These are phyloP conservation scores for Trichonephila clavipes DNA, from an alignment of 1,140 invertebrate genomes.

Conservation along the genomic window DNA sequence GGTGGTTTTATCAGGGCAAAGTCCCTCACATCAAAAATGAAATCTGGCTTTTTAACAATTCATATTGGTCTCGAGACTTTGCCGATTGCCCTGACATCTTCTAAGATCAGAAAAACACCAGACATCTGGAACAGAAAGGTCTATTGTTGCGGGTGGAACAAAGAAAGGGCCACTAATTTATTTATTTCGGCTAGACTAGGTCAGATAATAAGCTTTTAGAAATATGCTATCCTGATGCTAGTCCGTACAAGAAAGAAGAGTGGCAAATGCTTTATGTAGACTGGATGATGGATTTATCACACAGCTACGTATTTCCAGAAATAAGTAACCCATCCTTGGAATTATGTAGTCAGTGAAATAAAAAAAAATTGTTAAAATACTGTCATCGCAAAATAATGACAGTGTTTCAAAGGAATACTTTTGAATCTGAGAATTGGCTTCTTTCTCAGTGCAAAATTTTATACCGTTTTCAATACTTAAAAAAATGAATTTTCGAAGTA, in stretches of 20 bases:
- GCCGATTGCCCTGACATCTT: slow-evolving; percentile 87
- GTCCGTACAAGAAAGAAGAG: neutral
- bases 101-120: slow-evolving; percentile 55
- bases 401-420: neutral
- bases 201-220: slow-evolving; percentile 28
- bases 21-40: slow-evolving; percentile 91
- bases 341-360: neutral
- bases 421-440: neutral
- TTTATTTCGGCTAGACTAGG: slow-evolving; percentile 46
- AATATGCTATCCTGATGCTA: slow-evolving; percentile 37
- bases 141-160: neutral
- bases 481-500: too few species aligned
- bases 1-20: slow-evolving; percentile 90
- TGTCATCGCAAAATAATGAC: neutral
- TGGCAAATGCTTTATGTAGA: neutral
- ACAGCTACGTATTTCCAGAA: neutral
- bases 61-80: slow-evolving; percentile 93
- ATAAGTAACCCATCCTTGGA: neutral
- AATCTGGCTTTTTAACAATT: slow-evolving; percentile 92
- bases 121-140: too few species aligned
- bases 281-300: neutral
- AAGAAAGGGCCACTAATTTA: neutral
- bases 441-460: neutral
- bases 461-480: neutral
- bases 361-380: neutral